These are phyloP conservation scores for Leptura quadrifasciata DNA, from an alignment of 2,888 invertebrate genomes.

Conservation along the genomic window DNA sequence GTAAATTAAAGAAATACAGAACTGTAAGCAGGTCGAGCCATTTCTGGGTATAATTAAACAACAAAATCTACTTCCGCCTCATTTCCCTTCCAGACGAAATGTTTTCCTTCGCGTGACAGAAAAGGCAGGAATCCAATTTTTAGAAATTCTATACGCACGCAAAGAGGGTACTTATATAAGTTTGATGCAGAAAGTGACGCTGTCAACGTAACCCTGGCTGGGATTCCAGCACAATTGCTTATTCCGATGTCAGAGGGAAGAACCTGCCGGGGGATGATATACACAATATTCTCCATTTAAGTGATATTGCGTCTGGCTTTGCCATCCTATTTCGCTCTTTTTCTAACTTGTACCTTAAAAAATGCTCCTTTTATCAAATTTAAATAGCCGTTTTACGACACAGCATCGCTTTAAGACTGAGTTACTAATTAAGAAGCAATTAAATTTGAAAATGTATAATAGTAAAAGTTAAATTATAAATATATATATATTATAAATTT, in stretches of 20 bases:
- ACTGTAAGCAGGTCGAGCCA: background rate
- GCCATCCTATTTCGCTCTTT: constrained; percentile 26
- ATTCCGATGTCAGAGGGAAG: constrained; percentile 24
- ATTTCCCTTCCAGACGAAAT: constrained; percentile 44
- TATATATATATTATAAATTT: too few relatives aligned
- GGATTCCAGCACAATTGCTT: constrained; percentile 48
- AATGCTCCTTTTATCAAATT: background rate
- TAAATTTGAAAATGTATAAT: too few relatives aligned
- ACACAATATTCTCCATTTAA: constrained; percentile 27
- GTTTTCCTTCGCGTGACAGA: constrained; percentile 45
- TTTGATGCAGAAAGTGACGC: constrained; percentile 54
- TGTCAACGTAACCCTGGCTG: constrained; percentile 48
- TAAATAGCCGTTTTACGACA: background rate
- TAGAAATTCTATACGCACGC: constrained; percentile 54
- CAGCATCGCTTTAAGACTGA: too few relatives aligned
- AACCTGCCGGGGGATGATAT: constrained; percentile 25
- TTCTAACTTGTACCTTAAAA: background rate
- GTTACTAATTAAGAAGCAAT: too few relatives aligned
- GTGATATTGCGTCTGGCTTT: constrained; percentile 38
- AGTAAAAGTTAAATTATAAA: too few relatives aligned
- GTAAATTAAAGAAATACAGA: background rate
- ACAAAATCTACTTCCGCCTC: constrained; percentile 43
- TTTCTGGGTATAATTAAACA: constrained; percentile 42
- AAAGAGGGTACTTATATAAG: constrained; percentile 53
- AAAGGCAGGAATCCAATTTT: constrained; percentile 52